Conservation (phyloP, 1,140 invertebrate genomes). For the Carcinoscorpius rotundicauda region DNA sequence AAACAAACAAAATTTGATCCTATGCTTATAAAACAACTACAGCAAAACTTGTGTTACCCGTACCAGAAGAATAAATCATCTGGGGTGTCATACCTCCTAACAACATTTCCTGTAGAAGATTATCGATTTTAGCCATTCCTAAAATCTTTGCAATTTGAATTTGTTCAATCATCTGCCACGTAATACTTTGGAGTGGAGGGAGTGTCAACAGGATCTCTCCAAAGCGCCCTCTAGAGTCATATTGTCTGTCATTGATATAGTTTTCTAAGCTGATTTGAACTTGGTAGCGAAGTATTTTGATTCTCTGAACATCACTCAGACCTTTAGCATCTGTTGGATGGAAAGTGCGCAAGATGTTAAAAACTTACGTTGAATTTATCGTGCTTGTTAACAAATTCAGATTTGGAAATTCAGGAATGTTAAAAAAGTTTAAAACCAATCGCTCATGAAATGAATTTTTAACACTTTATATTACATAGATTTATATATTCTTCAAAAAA, state of each 20-base stretch:
- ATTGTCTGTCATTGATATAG: constrained; percentile 93
- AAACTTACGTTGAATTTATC: neutral
- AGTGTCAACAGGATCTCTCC: constrained; percentile 87
- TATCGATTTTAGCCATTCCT: constrained; percentile 90
- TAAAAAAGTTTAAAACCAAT: too few species aligned
- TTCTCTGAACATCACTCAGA: constrained; percentile 62
- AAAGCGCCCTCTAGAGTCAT: constrained; percentile 87
- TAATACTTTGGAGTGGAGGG: constrained; percentile 89
- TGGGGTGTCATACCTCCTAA: constrained; percentile 48
- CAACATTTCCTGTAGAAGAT: constrained; percentile 90
- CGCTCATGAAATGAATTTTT: too few species aligned
- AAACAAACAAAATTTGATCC: too few species aligned
- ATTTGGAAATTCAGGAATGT: too few species aligned
- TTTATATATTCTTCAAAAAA: too few species aligned
- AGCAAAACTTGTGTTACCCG: too few species aligned
- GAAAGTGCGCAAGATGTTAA: too few species aligned
- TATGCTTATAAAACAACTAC: too few species aligned
- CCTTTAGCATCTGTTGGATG: constrained; percentile 72
- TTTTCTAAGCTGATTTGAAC: constrained; percentile 94
- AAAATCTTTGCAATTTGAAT: constrained; percentile 95
- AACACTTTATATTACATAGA: too few species aligned
- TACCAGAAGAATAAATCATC: too few species aligned
- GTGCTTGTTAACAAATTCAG: too few species aligned
- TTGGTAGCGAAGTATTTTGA: constrained; percentile 81
- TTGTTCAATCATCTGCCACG: constrained; percentile 98